phyloP scores from a whole-genome alignment of 2,113 vertebrate species.

The Zosterops japonicus region DNA sequence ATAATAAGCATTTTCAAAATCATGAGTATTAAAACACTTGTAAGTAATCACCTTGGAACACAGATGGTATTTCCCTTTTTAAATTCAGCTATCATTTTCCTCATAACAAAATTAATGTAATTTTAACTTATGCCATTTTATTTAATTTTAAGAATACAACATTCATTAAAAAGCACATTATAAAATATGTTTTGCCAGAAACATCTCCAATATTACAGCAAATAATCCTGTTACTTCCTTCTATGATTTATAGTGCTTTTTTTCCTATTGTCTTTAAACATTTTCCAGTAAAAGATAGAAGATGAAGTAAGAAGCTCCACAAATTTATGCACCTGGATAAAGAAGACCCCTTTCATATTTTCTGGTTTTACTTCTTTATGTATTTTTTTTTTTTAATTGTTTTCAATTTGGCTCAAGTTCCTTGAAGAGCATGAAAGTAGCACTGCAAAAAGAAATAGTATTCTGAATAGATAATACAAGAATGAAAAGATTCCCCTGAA shows the following conservation, averaged over 20 bases:
- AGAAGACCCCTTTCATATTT: background rate
- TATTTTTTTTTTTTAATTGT: background rate
- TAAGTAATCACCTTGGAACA: background rate
- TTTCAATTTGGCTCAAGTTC: background rate
- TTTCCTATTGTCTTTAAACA: background rate
- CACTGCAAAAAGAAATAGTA: background rate
- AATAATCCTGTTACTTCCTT: constrained; percentile 23
- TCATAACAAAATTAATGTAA: background rate
- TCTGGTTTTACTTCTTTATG: background rate
- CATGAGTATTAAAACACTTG: background rate
- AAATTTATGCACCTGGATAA: background rate
- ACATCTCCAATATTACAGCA: background rate
- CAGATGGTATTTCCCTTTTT: background rate
- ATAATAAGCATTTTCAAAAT: background rate
- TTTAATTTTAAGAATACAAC: constrained; percentile 25
- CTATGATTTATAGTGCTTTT: background rate
- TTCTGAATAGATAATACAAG: background rate
- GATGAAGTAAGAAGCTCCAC: background rate
- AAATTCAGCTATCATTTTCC: background rate
- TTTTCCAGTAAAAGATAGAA: background rate
- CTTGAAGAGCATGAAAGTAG: background rate
- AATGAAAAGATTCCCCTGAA: background rate
- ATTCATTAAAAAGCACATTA: constrained; percentile 9
- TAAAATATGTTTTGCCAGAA: constrained; percentile 19
- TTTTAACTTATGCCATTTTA: background rate